Base-by-base conservation (phyloP, 2,113 vertebrate genomes). In the Telmatochromis brachygnathus region DNA sequence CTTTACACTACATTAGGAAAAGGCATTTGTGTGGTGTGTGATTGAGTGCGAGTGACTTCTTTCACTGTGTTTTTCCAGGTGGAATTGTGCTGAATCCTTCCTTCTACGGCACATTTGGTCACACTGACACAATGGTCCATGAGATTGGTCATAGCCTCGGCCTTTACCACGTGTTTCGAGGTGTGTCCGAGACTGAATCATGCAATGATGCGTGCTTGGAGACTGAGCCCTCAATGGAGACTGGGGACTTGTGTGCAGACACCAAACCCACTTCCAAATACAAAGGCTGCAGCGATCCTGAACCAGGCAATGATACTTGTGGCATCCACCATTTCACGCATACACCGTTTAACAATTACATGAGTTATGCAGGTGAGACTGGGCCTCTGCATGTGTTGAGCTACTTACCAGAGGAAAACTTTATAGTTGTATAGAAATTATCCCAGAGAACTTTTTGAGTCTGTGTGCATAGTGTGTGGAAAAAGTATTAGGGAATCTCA, bases 41-140 rank as follows among this genome's bases (percentile, higher is more conserved):
- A 51, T 58, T 53, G 9, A 77, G 28, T 75, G 51, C 30, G 5
- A 62, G 45, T 87, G 10, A 84, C 53, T 79, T 47, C 8, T 35
- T 28, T 15, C 8, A 86, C 14, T 53, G 45, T 62, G 3, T 85
- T 89, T 84, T 73, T 81, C n/a, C 86, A 98, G 98, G 98, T 39
- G 99, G 99, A 42, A 99, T 99, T 51, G 99, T 99, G 84, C 96
- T 99, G 93, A 99, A 99, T 28, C 99, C 99, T 1, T 98, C 98
- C 30, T 99, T 99, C 93, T 99, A 99, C 0, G 99, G 98, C 1
- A 98, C 97, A 28, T 97, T 97, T 21, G 98, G 98, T 26, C 98
- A 99, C 94, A 99, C 98, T 0, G 97, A 99, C 95, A 99, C 98
- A 4, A 99, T 99, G 99, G 98, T 99, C 94, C 99, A 99, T 5